Conservation (phyloP, 2,797 vertebrate species). For the Sebastes elongatus region DNA sequence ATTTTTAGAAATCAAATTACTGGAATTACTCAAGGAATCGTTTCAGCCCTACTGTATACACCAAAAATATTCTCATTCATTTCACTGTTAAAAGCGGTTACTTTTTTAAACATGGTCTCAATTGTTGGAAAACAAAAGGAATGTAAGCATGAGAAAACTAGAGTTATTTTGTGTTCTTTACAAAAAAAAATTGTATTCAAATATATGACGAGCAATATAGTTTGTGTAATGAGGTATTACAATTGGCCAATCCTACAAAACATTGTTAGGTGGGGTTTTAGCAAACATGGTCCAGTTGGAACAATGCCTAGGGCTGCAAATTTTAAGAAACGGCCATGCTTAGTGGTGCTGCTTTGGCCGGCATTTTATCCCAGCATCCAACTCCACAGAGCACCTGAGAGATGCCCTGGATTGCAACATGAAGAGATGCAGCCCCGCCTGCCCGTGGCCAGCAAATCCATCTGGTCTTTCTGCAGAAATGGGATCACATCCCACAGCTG, state of each 20-base stretch:
- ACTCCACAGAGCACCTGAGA: neutral
- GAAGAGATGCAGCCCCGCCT: neutral
- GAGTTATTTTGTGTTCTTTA: neutral
- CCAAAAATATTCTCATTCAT: neutral
- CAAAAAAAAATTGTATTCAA: neutral
- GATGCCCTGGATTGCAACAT: constrained; percentile 22
- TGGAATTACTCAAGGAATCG: too few relatives aligned
- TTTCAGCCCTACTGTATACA: neutral
- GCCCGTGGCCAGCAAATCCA: neutral
- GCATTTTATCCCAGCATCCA: neutral
- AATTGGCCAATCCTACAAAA: neutral
- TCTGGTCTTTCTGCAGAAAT: constrained; percentile 12
- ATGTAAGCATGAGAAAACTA: neutral
- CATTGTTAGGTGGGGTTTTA: neutral
- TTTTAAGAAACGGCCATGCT: neutral
- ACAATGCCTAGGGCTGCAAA: neutral
- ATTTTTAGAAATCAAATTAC: too few relatives aligned
- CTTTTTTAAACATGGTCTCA: neutral
- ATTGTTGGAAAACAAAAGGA: neutral
- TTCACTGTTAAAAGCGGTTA: neutral
- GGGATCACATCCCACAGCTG: constrained; percentile 1
- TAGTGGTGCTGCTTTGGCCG: constrained; percentile 1
- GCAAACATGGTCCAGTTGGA: neutral
- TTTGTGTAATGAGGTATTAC: neutral
- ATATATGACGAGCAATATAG: neutral